Evolutionary conservation across 2,113 vertebrate genomes (phyloP), one percentile per base, ranked within the genome.

Genomic region (Eolophus roseicapilla): DNA sequence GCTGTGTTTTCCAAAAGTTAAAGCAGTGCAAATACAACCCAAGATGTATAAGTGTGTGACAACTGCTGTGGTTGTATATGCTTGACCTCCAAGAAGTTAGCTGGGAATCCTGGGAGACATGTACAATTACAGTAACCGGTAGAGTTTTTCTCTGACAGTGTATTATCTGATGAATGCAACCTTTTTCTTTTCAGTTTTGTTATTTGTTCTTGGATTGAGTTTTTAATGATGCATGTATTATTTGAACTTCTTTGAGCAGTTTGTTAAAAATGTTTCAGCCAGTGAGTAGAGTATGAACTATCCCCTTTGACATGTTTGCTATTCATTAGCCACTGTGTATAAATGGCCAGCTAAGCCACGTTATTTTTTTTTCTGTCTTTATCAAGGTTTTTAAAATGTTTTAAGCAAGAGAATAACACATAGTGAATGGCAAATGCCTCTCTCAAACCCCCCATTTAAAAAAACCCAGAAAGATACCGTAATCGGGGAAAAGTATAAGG

Each of bases 1-100:
- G 27, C 47, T 41, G 1, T 69, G 27, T 8, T 89, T 67, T 86
- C 17, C 19, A 53, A 44, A 39, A 33, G 4, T 29, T 83, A 13
- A 55, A 67, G 49, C 17, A n/a, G 11, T 17, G 3, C 5, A 33
- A 44, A 52, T 8, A 59, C 21, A 47, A 50, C 1, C 0, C 4
- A 53, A 52, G 6, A 14, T 13, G 2, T 19, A 50, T 23, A 13
- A 65, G 2, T 47, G 7, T 29, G 13, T 41, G 37, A 31, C 13
- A 77, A 33, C 28, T 57, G 14, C 17, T 82, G 13, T 46, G 11
- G 13, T 63, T 15, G 37, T 35, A 19, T 4, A 23, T 7, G 17
- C 17, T 23, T 2, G 2, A 31, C 13, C n/a, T 16, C 23, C 17
- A 69, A 76, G 9, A 31, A 82, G 3, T 55, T 78, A 25, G 6